These are phyloP conservation scores for Hippocampus barbouri DNA, from an alignment of 2,113 vertebrate species.

Conservation along the genomic window DNA sequence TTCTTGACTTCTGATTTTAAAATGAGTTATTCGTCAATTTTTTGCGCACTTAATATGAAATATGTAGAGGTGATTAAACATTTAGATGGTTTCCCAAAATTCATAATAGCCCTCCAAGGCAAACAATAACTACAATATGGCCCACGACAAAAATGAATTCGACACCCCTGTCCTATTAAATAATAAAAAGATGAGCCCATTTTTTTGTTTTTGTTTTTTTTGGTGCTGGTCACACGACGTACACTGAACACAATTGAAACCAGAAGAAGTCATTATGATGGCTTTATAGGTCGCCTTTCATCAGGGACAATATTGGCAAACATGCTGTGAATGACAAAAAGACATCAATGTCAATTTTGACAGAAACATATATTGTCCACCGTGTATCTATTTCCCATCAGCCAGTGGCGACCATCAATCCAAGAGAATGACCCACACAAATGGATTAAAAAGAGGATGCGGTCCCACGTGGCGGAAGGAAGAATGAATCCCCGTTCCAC, in stretches of 20 bases:
- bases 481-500: conserved; percentile 16
- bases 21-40: too few relatives aligned
- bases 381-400: conserved; percentile 40
- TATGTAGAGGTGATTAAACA: too few relatives aligned
- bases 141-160: too few relatives aligned
- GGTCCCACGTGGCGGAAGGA: conserved; percentile 6
- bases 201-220: too few relatives aligned
- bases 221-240: too few relatives aligned
- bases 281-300: neutral
- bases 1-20: too few relatives aligned
- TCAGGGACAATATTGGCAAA: neutral
- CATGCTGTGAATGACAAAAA: conserved; percentile 17
- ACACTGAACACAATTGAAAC: neutral
- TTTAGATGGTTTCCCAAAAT: too few relatives aligned
- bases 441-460: conserved; percentile 13
- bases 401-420: conserved; percentile 54
- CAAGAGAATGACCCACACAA: conserved; percentile 44
- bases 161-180: too few relatives aligned
- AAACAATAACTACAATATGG: too few relatives aligned
- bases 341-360: neutral
- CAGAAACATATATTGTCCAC: conserved; percentile 11
- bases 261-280: neutral
- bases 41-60: too few relatives aligned
- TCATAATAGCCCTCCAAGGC: too few relatives aligned
- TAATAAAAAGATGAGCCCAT: too few relatives aligned